Percentiles rank a stretch among this genome's conserved stretches.
phyloP scores from a whole-genome alignment of 2,797 vertebrate species.

The Sebastiscus tertius region DNA sequence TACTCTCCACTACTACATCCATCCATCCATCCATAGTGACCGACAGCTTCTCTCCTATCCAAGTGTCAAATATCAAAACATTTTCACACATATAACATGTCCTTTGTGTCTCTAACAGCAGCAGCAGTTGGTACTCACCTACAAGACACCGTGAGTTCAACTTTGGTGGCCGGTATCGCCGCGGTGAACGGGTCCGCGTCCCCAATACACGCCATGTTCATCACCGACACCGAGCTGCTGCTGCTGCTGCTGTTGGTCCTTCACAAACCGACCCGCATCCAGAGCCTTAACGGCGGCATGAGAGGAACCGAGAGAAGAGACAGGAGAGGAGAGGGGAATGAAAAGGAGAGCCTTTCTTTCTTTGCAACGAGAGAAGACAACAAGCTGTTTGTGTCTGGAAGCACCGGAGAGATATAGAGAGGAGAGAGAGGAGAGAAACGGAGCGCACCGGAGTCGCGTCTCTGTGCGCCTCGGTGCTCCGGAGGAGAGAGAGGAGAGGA shows the following conservation, averaged over 20 bases:
- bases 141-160: constrained; percentile 95
- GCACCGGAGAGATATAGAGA: neutral
- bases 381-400: neutral
- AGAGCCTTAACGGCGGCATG: constrained; percentile 59
- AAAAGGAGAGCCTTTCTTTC: neutral
- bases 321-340: too few species aligned
- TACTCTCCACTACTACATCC: neutral
- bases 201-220: constrained; percentile 88
- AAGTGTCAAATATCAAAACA: neutral
- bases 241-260: constrained; percentile 44
- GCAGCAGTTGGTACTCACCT: constrained; percentile 83
- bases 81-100: neutral
- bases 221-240: constrained; percentile 72
- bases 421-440: neutral
- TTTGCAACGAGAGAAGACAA: neutral
- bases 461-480: constrained; percentile 52
- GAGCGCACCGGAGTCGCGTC: constrained; percentile 42
- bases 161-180: constrained; percentile 95
- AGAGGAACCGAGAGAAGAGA: constrained; percentile 9
- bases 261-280: constrained; percentile 50
- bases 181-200: constrained; percentile 91
- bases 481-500: constrained; percentile 45
- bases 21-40: neutral
- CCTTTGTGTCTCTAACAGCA: neutral
- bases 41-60: neutral